Evolutionary conservation across 2,888 invertebrate genomes (phyloP).

Genomic region (Drosophila flavopinicola): DNA sequence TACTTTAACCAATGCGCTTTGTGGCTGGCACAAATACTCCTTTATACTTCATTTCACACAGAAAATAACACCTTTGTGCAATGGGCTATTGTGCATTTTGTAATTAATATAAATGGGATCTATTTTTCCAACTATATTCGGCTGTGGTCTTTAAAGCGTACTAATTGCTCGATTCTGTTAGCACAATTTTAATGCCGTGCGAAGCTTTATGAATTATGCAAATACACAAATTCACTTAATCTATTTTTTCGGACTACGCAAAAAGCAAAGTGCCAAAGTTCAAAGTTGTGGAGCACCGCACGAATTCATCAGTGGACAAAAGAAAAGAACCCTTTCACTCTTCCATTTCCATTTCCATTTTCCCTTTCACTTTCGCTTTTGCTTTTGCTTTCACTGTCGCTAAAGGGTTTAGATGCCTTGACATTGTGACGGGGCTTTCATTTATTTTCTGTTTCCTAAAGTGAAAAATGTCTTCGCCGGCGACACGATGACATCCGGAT

Average conservation of each 20-base stretch:
- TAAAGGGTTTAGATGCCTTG: conserved; percentile 36
- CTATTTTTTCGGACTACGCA: conserved; percentile 2
- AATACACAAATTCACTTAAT: conserved; percentile 32
- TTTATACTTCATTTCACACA: no score
- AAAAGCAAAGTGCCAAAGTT: conserved; percentile 25
- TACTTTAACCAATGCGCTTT: no score
- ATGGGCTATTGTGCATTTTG: not conserved
- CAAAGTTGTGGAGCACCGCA: conserved; percentile 23
- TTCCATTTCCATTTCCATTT: not conserved
- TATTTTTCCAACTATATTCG: not conserved
- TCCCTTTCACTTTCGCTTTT: not conserved
- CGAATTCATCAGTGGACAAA: conserved; percentile 33
- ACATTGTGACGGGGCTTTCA: conserved; percentile 35
- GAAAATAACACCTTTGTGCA: no score
- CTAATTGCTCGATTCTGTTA: conserved; percentile 8
- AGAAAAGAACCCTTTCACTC: conserved; percentile 10
- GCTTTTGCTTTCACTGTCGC: not conserved
- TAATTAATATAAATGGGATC: not conserved
- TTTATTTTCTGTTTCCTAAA: conserved; percentile 12
- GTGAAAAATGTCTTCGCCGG: conserved; percentile 45
- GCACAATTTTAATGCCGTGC: not conserved
- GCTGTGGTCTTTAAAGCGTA: conserved; percentile 5
- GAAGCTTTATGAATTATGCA: conserved; percentile 26
- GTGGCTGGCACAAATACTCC: no score
- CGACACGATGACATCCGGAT: conserved; percentile 38